Conservation (phyloP, 2,797 vertebrate genomes). For the Staurois parvus region DNA sequence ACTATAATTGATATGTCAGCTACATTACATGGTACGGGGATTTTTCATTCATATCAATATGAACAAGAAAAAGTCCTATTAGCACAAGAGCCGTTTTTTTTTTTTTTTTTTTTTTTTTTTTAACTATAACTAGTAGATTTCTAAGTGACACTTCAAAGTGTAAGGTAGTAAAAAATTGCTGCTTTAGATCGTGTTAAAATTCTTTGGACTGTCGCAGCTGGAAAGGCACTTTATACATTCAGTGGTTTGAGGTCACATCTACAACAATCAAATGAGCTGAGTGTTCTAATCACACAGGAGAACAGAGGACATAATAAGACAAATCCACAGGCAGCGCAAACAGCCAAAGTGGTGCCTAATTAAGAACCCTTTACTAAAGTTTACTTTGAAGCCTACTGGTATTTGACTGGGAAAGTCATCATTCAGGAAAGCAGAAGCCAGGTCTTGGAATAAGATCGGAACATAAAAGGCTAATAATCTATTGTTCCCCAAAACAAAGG, state of each 20-base stretch:
- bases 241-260: background rate
- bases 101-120: background rate
- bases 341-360: no score
- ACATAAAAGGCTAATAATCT: no score
- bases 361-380: no score
- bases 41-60: conserved; percentile 5
- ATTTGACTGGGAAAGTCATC: no score
- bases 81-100: background rate
- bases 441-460: no score
- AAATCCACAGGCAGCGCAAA: no score
- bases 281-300: no score
- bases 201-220: background rate
- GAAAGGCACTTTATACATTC: background rate
- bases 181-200: background rate
- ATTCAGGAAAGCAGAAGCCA: no score
- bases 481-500: no score
- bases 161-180: background rate
- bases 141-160: conserved; percentile 1
- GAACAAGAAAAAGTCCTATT: background rate
- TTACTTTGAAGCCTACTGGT: no score
- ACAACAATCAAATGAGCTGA: no score
- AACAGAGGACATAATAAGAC: no score
- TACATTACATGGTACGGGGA: background rate
- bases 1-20: background rate
- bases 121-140: background rate